A percentile compares a stretch with the other conserved stretches of the same genome.
Conservation (phyloP, 2,888 invertebrate species). For the Drosophila sordidula region DNA sequence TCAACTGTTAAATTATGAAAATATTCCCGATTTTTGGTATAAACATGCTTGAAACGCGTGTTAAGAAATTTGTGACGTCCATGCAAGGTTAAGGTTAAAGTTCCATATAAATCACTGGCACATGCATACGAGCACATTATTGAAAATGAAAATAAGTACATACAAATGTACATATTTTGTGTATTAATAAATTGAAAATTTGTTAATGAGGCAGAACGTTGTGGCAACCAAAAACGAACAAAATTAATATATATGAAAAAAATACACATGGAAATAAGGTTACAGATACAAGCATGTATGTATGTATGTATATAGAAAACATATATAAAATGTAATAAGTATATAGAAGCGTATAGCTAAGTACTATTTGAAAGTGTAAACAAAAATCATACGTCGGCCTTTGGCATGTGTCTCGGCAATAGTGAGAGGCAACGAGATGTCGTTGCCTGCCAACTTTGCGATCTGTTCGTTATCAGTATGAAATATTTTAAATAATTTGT, state of each 20-base stretch:
- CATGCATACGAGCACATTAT: constrained; percentile 60
- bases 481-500: constrained; percentile 19
- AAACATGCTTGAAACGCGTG: constrained; percentile 58
- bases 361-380: constrained; percentile 38
- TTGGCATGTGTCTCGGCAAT: constrained; percentile 32
- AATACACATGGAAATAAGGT: constrained; percentile 28
- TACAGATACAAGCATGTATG: constrained; percentile 9
- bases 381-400: constrained; percentile 55
- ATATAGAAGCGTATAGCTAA: constrained; percentile 2
- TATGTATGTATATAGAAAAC: constrained; percentile 3
- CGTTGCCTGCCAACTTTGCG: constrained; percentile 24
- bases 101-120: constrained; percentile 66
- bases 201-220: constrained; percentile 55
- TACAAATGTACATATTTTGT: constrained; percentile 8
- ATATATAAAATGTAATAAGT: constrained; percentile 32
- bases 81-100: constrained; percentile 70
- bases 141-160: constrained; percentile 40
- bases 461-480: constrained; percentile 59
- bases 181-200: constrained; percentile 55
- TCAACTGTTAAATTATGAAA: neutral
- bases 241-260: constrained; percentile 3
- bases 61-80: constrained; percentile 58
- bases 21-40: constrained; percentile 1
- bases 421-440: constrained; percentile 14
- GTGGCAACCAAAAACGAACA: constrained; percentile 26